Evolutionary conservation across 92 coral and sea anemone species (phyloP).

Genomic region (Zoanthus sansibaricus): DNA sequence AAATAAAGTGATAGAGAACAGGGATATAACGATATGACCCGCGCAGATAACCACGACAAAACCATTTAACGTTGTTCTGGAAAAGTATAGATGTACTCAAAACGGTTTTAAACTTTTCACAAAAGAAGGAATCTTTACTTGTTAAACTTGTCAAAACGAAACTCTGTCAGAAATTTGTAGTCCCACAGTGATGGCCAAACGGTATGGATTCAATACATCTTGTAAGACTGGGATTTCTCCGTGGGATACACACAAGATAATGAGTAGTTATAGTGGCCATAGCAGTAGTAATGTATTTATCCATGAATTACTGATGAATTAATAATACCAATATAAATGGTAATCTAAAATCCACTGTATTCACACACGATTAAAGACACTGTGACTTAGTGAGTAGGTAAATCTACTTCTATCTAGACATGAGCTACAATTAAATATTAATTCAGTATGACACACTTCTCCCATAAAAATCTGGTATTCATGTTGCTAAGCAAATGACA

Average conservation of each 20-base stretch:
- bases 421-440: not conserved
- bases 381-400: no score
- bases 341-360: not conserved
- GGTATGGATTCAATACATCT: not conserved
- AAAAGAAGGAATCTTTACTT: not conserved
- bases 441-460: not conserved
- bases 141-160: not conserved
- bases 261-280: not conserved
- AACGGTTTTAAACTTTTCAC: not conserved
- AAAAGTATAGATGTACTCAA: not conserved
- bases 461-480: not conserved
- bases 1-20: no score
- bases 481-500: constrained; percentile 43
- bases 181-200: constrained; percentile 9
- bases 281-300: not conserved
- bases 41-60: no score
- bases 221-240: constrained; percentile 34
- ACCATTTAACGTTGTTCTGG: no score
- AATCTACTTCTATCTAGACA: no score
- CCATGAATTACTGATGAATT: not conserved
- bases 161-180: not conserved
- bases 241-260: not conserved
- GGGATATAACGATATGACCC: no score
- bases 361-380: not conserved
- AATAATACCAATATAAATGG: not conserved